These are phyloP conservation scores for Sebastes reedi DNA, from an alignment of 2,797 vertebrate species.

Conservation along the genomic window DNA sequence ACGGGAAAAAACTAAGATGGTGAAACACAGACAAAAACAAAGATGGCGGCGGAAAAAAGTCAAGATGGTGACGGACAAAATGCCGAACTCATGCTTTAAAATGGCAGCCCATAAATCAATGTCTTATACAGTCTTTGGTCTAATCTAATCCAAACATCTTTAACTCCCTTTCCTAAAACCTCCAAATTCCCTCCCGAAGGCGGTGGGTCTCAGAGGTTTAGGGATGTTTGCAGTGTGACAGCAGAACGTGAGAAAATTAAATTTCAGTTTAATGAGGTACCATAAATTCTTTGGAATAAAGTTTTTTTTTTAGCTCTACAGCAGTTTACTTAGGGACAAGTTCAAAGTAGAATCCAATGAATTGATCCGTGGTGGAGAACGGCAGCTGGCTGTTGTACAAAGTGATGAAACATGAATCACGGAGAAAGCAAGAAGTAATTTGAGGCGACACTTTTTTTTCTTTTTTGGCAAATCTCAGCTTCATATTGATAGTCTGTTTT, in stretches of 20 bases:
- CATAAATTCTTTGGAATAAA: neutral
- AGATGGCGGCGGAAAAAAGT: fast-evolving
- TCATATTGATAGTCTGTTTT: neutral
- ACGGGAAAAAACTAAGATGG: fast-evolving
- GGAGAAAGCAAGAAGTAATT: neutral
- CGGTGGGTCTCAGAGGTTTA: neutral
- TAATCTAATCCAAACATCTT: neutral
- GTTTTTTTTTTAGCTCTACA: neutral
- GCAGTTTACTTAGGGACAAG: neutral
- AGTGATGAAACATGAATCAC: constrained; percentile 15
- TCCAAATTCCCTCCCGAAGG: neutral
- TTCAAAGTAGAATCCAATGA: constrained; percentile 17
- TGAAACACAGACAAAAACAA: too few species aligned
- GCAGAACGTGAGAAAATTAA: neutral
- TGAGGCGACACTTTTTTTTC: neutral
- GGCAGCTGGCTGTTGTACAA: neutral
- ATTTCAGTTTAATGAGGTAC: neutral
- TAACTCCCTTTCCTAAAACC: neutral
- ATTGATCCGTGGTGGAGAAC: neutral
- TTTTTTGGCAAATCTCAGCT: neutral
- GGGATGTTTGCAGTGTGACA: neutral
- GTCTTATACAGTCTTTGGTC: neutral
- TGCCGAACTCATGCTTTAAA: fast-evolving
- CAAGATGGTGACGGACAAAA: neutral
- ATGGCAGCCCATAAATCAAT: too few species aligned